phyloP scores from a whole-genome alignment of 2,888 invertebrate genomes.

The Phengaris arion region DNA sequence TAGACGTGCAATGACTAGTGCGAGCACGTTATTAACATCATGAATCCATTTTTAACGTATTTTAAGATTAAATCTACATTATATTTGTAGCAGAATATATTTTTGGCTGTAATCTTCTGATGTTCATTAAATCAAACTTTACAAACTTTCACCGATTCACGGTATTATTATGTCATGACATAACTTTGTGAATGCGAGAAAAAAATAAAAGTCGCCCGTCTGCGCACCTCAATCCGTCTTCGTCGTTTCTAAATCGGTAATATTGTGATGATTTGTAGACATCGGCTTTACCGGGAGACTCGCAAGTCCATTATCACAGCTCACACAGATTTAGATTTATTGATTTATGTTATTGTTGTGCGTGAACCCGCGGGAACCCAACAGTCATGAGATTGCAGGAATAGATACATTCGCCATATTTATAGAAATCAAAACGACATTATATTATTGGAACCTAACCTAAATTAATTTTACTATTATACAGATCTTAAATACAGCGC shows the following conservation, averaged over 20 bases:
- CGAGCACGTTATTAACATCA: too few species aligned
- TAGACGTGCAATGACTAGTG: too few species aligned
- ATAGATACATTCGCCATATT: neutral
- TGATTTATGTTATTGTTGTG: neutral
- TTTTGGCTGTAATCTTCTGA: too few species aligned
- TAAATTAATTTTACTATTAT: too few species aligned
- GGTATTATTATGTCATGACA: too few species aligned
- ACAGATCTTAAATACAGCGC: too few species aligned
- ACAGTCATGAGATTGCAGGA: neutral
- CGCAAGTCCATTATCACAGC: neutral
- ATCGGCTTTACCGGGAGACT: slow-evolving; percentile 1
- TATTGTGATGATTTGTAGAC: slow-evolving; percentile 14
- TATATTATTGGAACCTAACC: too few species aligned
- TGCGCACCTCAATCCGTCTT: neutral
- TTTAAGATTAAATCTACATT: too few species aligned
- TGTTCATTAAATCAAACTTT: too few species aligned
- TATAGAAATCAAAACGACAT: neutral
- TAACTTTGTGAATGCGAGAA: neutral
- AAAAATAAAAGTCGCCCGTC: neutral
- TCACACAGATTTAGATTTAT: neutral
- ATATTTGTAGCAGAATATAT: too few species aligned
- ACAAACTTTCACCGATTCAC: too few species aligned
- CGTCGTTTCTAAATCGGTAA: neutral
- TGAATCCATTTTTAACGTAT: too few species aligned
- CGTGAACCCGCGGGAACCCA: neutral